phyloP scores from a whole-genome alignment of 2,113 vertebrate species.

The Nesogale talazaci region DNA sequence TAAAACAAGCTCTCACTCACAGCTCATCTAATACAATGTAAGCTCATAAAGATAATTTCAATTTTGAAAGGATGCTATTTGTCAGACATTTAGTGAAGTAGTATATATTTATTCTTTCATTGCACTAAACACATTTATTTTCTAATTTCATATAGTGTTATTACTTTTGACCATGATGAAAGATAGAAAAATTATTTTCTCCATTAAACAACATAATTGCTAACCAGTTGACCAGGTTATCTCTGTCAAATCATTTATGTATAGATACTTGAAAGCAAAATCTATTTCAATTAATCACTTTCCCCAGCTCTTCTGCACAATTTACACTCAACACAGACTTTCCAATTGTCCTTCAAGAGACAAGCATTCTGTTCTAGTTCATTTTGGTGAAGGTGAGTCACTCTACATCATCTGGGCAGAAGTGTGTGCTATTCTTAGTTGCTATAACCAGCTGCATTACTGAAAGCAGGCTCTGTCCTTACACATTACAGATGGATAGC shows the following conservation, averaged over 20 bases:
- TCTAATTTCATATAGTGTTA: not conserved
- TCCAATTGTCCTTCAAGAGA: slow-evolving; percentile 60
- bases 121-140: slow-evolving; percentile 5
- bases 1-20: not conserved
- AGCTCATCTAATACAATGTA: not conserved
- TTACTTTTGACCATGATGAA: not conserved
- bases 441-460: slow-evolving; percentile 78
- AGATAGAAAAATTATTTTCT: slow-evolving; percentile 29
- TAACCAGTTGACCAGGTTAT: not conserved
- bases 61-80: not conserved
- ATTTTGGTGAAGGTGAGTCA: slow-evolving; percentile 79
- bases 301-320: not conserved
- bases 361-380: slow-evolving; percentile 31
- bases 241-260: not conserved
- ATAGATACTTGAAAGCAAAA: not conserved
- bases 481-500: slow-evolving; percentile 81
- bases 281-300: not conserved
- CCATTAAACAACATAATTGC: slow-evolving; percentile 10
- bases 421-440: slow-evolving; percentile 82
- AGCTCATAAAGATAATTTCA: slow-evolving; percentile 29
- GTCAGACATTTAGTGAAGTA: not conserved
- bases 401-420: slow-evolving; percentile 78
- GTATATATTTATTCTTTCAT: slow-evolving; percentile 34
- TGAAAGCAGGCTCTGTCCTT: slow-evolving; percentile 82
- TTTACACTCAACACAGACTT: slow-evolving; percentile 10